Evolutionary conservation across 2,797 vertebrate species (phyloP), one percentile per base, ranked within the genome.

Genomic region (Euthynnus affinis): DNA sequence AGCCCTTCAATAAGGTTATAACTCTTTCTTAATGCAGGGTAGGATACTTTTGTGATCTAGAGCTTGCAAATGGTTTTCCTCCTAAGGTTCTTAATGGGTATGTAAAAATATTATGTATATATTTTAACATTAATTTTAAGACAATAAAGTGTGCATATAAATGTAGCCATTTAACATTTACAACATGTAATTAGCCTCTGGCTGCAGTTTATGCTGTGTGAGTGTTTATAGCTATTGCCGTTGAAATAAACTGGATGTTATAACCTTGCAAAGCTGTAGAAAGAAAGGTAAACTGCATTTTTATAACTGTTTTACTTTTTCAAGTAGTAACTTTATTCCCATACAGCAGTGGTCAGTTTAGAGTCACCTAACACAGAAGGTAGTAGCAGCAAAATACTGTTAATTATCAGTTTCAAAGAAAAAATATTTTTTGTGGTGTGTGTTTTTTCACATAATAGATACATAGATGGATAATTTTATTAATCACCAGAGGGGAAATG

Each of bases 351-450:
- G 20, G 17, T 0, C 15, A 58, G 23, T 8, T 55, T 5, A 5
- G n/a, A 53, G 3, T 63, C 25, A 48, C 46, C 3, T 40, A 3
- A 44, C 9, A 51, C 20, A 63, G 29, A 32, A 51, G 18, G 9
- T 22, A 0, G 13, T 23, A 25, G 27, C 8, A 20, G 25, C 9
- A 46, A n/a, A 34, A 12, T 34, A 9, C 12, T 32, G 65, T 48
- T 69, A 3, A 23, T 22, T 42, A 15, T 15, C 55, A 48, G 4
- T 76, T 64, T 46, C 22, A 59, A 62, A 48, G 6, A 37, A 71
- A 64, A 13, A 42, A 13, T 22, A 5, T 12, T 57, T 57, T 12
- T 29, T 48, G 34, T 44, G 27, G 51, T 12, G 46, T 63, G 14
- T 46, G 3, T 22, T 63, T 17, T 63, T 70, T 69, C 40, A 51